Evolutionary conservation across 35 echinoderm and acorn worm genomes (phyloP).

Genomic region (Ophioderma brevispina): DNA sequence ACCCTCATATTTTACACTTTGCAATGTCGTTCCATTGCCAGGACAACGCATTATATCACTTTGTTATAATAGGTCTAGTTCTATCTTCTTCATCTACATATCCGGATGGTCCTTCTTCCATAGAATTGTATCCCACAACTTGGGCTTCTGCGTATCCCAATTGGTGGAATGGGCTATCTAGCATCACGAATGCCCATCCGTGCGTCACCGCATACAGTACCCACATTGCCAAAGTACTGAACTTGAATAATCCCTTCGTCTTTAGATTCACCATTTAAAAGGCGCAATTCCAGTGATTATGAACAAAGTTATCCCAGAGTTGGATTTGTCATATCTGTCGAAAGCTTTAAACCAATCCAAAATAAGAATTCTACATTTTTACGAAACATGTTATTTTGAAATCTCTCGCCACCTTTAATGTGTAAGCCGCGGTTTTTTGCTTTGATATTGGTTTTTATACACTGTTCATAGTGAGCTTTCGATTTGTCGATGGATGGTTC

Average conservation of each 20-base stretch:
- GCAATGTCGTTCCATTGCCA: neutral
- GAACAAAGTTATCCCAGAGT: no score
- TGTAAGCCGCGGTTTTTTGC: no score
- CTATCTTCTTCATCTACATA: neutral
- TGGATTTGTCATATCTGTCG: no score
- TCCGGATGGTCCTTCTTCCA: neutral
- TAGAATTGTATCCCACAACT: neutral
- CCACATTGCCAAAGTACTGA: neutral
- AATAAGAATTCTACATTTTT: no score
- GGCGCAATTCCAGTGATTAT: neutral
- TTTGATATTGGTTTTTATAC: no score
- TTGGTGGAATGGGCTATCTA: neutral
- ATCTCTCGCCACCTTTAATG: no score
- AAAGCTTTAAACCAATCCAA: no score
- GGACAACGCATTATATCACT: neutral
- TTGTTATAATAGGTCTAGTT: neutral
- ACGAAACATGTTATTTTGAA: no score
- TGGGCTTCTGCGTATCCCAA: neutral
- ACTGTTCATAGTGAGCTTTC: no score
- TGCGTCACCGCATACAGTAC: neutral
- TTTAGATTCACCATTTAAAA: neutral
- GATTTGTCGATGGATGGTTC: no score
- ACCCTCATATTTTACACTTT: no score
- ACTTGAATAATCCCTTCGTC: neutral
- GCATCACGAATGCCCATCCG: neutral